Conservation (phyloP, 2,888 invertebrate genomes). For the Cylloceria caligata region DNA sequence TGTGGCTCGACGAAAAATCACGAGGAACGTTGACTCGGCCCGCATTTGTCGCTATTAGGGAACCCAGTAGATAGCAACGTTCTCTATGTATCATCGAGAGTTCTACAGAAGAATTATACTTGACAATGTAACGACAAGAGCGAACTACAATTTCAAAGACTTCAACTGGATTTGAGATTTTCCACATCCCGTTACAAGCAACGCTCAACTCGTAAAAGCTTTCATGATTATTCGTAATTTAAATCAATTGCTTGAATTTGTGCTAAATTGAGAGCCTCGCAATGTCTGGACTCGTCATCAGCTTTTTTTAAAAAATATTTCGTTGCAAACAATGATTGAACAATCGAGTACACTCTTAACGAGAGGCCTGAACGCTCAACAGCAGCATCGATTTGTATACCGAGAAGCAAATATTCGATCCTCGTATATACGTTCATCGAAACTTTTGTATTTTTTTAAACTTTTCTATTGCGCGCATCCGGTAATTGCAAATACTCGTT, state of each 20-base stretch:
- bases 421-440: constrained; percentile 14
- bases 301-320: background rate
- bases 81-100: constrained; percentile 32
- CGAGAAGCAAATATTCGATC: constrained; percentile 35
- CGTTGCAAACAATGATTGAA: constrained; percentile 10
- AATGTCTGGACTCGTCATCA: background rate
- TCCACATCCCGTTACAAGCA: background rate
- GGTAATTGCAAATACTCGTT: constrained; percentile 36
- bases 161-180: constrained; percentile 14
- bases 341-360: constrained; percentile 16
- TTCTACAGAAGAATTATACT: constrained; percentile 6
- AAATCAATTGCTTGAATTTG: background rate
- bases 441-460: background rate
- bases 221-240: background rate
- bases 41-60: background rate
- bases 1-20: constrained; percentile 46
- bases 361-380: constrained; percentile 21
- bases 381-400: background rate
- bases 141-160: constrained; percentile 20
- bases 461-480: background rate
- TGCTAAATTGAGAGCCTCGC: constrained; percentile 2
- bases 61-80: constrained; percentile 21
- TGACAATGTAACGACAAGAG: constrained; percentile 37
- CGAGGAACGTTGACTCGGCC: constrained; percentile 52
- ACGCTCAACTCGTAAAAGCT: background rate